Base-by-base conservation (phyloP, 2,888 invertebrate species). In the Ophion costatus region DNA sequence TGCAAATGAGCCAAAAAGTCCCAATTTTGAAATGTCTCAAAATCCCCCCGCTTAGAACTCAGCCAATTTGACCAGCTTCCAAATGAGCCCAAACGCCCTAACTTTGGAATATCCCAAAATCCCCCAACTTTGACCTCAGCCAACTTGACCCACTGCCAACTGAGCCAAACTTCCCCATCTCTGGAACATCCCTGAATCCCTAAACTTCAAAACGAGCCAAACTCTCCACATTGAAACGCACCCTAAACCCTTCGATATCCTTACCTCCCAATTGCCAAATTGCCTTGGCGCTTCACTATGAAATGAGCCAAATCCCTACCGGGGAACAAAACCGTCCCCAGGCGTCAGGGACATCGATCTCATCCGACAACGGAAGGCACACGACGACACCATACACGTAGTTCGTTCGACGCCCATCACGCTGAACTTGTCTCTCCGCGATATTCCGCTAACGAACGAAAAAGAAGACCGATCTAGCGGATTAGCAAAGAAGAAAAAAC, bases 401-500 rank as follows among this genome's bases (percentile, higher is more conserved):
- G 14, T 45, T 14, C 45, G 45, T 45, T 45, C 11, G 9, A 38
- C 7, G 38, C 6, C 38, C 7, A 38, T 38, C 38, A 38, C 7
- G 38, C 38, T 38, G 17, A 51, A 51, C 51, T 51, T 51, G 51
- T 2, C 38, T 38, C 38, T 38, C 9, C 38, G 0, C 51, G 51
- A 14, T 14, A 51, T 51, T 5, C 17, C 14, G 14, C 17, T 51
- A 51, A 51, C 51, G 51, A 51, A 51, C 51, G 17, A 51, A 51
- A 51, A 51, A 14, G 51, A 51, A 14, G 51, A 51, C 5, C 14
- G 51, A 51, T 51, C 51, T 51, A 14, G 14, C 42, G 75, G 20
- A 6, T 38, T 24, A 77, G 9, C 33, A 57, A 38, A 67, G 29
- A 20, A 59, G 10, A 51, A 80, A 73, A 64, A 73, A 80, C 63